Conservation (phyloP, 2,113 vertebrate genomes). For the Alethe diademata region DNA sequence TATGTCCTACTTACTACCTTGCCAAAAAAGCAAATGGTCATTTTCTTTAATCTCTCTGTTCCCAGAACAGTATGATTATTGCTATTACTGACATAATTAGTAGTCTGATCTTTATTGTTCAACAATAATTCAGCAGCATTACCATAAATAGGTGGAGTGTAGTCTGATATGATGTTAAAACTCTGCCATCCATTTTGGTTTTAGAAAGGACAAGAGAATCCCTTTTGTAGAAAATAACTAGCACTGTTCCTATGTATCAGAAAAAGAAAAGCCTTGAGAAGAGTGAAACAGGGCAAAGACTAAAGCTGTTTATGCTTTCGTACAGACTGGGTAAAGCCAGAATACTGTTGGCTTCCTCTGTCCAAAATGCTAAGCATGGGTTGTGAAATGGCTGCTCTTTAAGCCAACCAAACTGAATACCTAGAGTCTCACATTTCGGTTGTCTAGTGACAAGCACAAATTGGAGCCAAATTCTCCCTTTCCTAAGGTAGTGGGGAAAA, state of each 20-base stretch:
- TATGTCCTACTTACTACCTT: not conserved
- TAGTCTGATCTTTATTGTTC: not conserved
- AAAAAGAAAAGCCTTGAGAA: not conserved
- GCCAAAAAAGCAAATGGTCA: not conserved
- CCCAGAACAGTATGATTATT: not conserved
- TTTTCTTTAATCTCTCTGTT: not conserved
- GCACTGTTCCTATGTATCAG: not conserved
- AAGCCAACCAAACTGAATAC: not conserved
- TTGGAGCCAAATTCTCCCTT: not conserved
- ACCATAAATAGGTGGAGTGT: not conserved
- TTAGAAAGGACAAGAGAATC: not conserved
- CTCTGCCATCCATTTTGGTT: not conserved
- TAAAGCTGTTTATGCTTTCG: not conserved
- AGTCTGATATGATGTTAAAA: not conserved
- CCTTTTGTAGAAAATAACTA: not conserved
- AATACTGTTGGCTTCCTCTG: not conserved
- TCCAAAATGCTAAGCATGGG: not conserved
- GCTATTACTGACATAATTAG: not conserved
- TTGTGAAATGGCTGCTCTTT: conserved; percentile 3
- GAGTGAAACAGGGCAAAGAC: not conserved
- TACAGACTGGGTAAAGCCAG: not conserved
- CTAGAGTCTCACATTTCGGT: not conserved
- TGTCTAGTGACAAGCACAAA: not conserved
- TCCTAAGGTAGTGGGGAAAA: not conserved
- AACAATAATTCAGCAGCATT: not conserved